Evolutionary conservation across 2,797 vertebrate species (phyloP).

Genomic region (Helostoma temminkii): DNA sequence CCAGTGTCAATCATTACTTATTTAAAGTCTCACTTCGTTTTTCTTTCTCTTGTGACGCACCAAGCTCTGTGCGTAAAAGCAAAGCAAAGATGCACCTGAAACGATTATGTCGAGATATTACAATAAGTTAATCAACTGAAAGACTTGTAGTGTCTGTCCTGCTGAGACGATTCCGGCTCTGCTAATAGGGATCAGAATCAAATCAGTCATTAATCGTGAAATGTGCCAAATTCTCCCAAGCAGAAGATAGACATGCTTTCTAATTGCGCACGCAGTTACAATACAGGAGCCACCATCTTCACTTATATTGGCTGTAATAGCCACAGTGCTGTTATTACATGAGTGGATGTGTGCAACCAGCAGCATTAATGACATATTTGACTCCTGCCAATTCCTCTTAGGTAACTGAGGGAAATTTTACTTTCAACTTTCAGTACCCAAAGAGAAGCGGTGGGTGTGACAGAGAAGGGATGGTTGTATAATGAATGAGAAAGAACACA

Average conservation of each 20-base stretch:
- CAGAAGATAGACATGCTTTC: neutral
- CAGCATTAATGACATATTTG: neutral
- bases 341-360: neutral
- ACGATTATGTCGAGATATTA: neutral
- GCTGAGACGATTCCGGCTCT: neutral
- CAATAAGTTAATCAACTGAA: neutral
- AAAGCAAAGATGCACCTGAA: neutral
- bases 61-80: constrained; percentile 45
- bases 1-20: too few relatives aligned
- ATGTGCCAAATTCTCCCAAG: neutral
- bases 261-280: neutral
- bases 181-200: neutral
- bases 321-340: neutral
- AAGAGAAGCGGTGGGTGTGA: constrained; percentile 47
- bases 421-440: constrained; percentile 63
- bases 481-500: constrained; percentile 33
- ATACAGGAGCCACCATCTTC: neutral
- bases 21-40: neutral
- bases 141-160: accelerated
- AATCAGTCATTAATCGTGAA: neutral
- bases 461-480: constrained; percentile 6
- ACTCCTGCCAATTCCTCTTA: neutral
- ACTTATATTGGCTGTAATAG: too few relatives aligned
- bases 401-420: constrained; percentile 9
- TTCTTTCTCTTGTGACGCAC: neutral